Conservation (phyloP, 2,113 vertebrate genomes). For the Heterotilapia buettikoferi region DNA sequence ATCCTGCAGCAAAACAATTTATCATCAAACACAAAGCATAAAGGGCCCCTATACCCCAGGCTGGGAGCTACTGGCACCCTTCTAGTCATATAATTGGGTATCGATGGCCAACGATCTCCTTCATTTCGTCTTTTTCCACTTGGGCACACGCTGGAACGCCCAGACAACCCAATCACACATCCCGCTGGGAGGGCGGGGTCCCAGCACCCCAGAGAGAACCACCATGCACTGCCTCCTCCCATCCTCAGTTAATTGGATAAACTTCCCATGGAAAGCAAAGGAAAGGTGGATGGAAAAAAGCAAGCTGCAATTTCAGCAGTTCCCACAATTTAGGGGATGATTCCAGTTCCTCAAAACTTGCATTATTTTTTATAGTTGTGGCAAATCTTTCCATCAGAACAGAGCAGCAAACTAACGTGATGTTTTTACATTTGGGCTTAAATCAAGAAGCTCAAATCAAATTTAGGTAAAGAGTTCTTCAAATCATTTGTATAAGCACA, state of each 20-base stretch:
- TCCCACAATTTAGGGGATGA: neutral
- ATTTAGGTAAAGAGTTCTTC: neutral
- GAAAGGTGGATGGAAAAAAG: neutral
- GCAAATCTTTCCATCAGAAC: neutral
- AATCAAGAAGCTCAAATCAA: neutral
- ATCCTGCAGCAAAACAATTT: constrained; percentile 48
- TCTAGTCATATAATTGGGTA: constrained; percentile 66
- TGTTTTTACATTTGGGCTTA: neutral
- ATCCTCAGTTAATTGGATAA: constrained; percentile 42
- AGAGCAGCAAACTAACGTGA: neutral
- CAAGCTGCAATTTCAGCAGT: neutral
- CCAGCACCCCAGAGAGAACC: constrained; percentile 28
- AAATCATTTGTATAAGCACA: neutral
- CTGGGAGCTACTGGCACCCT: constrained; percentile 25
- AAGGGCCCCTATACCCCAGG: neutral
- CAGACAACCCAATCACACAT: constrained; percentile 68
- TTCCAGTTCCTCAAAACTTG: neutral
- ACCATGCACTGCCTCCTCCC: constrained; percentile 7
- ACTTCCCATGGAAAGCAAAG: constrained; percentile 26
- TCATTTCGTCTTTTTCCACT: constrained; percentile 69
- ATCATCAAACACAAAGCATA: constrained; percentile 23
- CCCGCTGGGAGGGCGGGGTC: constrained; percentile 62
- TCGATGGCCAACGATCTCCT: constrained; percentile 69
- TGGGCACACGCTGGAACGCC: constrained; percentile 62
- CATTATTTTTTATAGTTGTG: neutral